Percentiles rank a stretch among this genome's conserved stretches.
Conservation (phyloP, 2,888 invertebrate species). For the Apomyelois bistriatella region DNA sequence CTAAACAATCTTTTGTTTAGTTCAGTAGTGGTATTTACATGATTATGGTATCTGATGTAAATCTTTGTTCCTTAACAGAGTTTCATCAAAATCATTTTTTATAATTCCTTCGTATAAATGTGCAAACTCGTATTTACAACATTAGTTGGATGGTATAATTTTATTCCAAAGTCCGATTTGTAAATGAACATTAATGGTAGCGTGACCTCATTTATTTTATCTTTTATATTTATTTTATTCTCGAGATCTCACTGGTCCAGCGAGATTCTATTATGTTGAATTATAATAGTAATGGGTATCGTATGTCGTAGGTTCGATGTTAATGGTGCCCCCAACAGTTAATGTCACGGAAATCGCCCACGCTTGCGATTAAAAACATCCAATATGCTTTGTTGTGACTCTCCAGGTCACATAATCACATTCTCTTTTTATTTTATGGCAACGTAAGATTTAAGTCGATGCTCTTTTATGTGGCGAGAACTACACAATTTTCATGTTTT, state of each 20-base stretch:
- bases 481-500: too few relatives aligned
- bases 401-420: slow-evolving; percentile 6
- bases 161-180: not conserved
- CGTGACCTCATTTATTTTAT: not conserved
- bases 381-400: slow-evolving; percentile 9
- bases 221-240: slow-evolving; percentile 19
- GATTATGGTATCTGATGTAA: too few relatives aligned
- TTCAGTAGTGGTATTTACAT: too few relatives aligned
- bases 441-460: slow-evolving; percentile 24
- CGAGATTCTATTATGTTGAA: slow-evolving; percentile 24
- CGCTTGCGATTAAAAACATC: slow-evolving; percentile 48
- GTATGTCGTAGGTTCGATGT: slow-evolving; percentile 25
- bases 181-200: not conserved
- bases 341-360: slow-evolving; percentile 57
- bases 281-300: slow-evolving; percentile 43
- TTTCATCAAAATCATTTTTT: too few relatives aligned
- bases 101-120: too few relatives aligned
- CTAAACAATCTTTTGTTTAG: too few relatives aligned
- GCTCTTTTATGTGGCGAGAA: not conserved
- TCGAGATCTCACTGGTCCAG: slow-evolving; percentile 8
- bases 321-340: slow-evolving; percentile 37
- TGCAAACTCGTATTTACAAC: too few relatives aligned
- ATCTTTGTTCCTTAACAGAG: too few relatives aligned
- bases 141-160: too few relatives aligned
- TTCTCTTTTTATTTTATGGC: slow-evolving; percentile 17